A percentile compares a stretch with the other conserved stretches of the same genome.
These are phyloP conservation scores for Paratrypauchen microcephalus DNA, from an alignment of 2,797 vertebrate genomes.

Conservation along the genomic window DNA sequence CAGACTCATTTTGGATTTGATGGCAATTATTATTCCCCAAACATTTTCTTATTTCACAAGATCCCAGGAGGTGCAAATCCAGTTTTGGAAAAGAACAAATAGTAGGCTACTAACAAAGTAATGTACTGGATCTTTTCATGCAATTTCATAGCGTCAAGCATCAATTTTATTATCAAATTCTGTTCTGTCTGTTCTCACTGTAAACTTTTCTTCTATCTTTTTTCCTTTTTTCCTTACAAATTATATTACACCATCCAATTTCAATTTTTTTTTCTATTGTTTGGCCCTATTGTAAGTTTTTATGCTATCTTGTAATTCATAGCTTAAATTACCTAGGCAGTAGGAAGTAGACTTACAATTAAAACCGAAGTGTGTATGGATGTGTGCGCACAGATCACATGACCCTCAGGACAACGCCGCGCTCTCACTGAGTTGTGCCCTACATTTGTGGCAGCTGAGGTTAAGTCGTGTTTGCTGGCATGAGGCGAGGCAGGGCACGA, in stretches of 20 bases:
- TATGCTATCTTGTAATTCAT: too few species aligned
- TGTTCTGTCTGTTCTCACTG: neutral
- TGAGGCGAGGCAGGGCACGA: slow-evolving; percentile 28
- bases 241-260: neutral
- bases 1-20: neutral
- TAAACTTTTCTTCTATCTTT: neutral
- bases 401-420: slow-evolving; percentile 59
- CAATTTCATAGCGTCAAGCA: neutral
- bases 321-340: too few species aligned
- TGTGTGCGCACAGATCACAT: slow-evolving; percentile 40
- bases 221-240: neutral
- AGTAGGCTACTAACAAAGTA: too few species aligned
- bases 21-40: neutral
- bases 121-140: too few species aligned
- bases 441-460: slow-evolving; percentile 65
- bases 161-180: neutral
- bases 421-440: slow-evolving; percentile 65
- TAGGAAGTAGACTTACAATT: slow-evolving; percentile 19
- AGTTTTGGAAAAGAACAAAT: too few species aligned
- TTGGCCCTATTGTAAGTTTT: too few species aligned
- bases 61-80: neutral
- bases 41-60: neutral
- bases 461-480: slow-evolving; percentile 36
- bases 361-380: slow-evolving; percentile 1
- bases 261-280: neutral